These are phyloP conservation scores for Parascotia fuliginaria DNA, from an alignment of 2,888 invertebrate species.

Conservation along the genomic window DNA sequence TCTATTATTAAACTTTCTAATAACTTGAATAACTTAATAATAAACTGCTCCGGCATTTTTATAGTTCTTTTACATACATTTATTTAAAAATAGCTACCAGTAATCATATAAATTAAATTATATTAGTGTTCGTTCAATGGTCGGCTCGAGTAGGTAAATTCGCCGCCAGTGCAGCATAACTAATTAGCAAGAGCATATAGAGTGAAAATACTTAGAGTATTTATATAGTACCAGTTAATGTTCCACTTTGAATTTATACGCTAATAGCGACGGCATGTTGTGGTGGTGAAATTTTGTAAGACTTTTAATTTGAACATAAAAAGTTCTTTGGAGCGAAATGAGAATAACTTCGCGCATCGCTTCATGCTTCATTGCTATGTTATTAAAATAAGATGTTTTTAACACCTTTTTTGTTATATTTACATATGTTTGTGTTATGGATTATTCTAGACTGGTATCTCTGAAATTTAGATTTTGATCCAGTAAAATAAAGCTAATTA, in stretches of 20 bases:
- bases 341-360: background rate
- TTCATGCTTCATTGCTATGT: background rate
- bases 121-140: conserved; percentile 15
- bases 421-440: too few species aligned
- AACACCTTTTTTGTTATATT: too few species aligned
- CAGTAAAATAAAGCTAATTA: too few species aligned
- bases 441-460: too few species aligned
- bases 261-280: conserved; percentile 12
- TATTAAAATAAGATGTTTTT: too few species aligned
- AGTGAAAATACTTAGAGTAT: conserved; percentile 32
- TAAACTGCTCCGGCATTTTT: too few species aligned
- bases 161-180: conserved; percentile 16
- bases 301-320: conserved; percentile 5
- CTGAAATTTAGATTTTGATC: too few species aligned
- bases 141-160: conserved; percentile 20
- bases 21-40: background rate
- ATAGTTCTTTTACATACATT: too few species aligned
- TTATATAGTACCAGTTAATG: conserved; percentile 26
- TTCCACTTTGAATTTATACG: conserved; percentile 28
- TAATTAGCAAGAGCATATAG: conserved; percentile 34
- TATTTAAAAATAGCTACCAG: background rate
- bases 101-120: conserved; percentile 17
- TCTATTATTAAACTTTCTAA: too few species aligned
- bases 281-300: conserved; percentile 8
- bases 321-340: background rate